Evolutionary conservation across 2,888 invertebrate genomes (phyloP), one percentile per base, ranked within the genome.

Genomic region (Ormyrus labotus): DNA sequence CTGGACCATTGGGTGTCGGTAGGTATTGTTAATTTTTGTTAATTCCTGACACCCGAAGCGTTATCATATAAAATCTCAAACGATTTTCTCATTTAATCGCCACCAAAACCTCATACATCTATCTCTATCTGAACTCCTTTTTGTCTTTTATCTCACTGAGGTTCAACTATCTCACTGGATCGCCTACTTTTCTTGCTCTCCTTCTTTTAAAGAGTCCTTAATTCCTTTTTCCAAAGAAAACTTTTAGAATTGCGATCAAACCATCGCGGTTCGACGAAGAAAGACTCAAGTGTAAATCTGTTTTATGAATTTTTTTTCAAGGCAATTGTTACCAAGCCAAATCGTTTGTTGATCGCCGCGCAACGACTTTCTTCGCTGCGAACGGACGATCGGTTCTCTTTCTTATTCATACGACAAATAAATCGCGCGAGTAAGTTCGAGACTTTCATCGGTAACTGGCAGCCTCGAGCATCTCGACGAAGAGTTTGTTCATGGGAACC

Each of bases 401-500:
- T 10, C 6, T 50, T 58, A n/a, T 61, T 70, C 77, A 61, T 72
- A 73, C 50, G 67, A 19, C 19, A 19, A 19, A 19, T 19, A 19
- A 73, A 69, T 72, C 55, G 34, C 7, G 47, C 7, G 11, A 60
- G 11, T 57, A 45, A n/a, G 5, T 63, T 6, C 5, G 19, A 8
- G 6, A 19, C 68, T 81, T 85, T 91, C 90, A 91, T 90, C 90
- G 90, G 83, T 90, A 88, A 80, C 88, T 89, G 74, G 90, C 90
- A 1, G 96, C 95, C 91, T 98, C 98, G 81, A 98, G 93, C 98
- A 98, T 98, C 92, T 98, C 98, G 68, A 97, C 94, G 92, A 99
- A 98, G 74, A 99, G 94, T 91, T 98, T 98, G 92, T 98, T 98
- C 96, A 99, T 97, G 85, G 95, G 95, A 81, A 97, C 96, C 89